Base-by-base conservation (phyloP, 2,888 invertebrate genomes). In the Enchytraeus crypticus region DNA sequence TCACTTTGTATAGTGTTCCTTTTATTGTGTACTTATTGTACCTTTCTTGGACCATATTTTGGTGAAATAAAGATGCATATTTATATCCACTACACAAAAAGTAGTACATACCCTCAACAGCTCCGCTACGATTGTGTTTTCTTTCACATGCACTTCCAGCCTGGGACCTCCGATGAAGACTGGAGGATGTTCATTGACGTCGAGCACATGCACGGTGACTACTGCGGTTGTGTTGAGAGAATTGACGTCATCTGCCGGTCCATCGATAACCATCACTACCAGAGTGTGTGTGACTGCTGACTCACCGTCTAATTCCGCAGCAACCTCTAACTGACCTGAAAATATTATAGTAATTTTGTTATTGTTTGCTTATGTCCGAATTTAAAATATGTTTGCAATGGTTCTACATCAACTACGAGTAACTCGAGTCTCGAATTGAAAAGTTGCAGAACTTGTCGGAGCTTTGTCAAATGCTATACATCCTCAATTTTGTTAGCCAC, bases 231-330 rank as follows among this genome's bases (percentile, higher is more conserved):
- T 32, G 51, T 18, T 30, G 30, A 51, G 51, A 2, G 51, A 30
- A 2, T 11, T 21, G 27, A 30, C 32, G 51, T n/a, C 51, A n/a
- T 21, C 32, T n/a, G 29, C 51, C 14, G 1, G 30, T 0, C 30
- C 18, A 38, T 58, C 58, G 27, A 34, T 32, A 3, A 58, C 58
- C 49, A 32, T 27, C 26, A 58, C 51, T 3, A 38, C 26, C 51
- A 58, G 33, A 4, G 23, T 34, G 51, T 58, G 51, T 32, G 18
- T 33, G 21, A 51, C 21, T 8, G 38, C 51, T 2, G 58, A 49
- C 51, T 58, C 51, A 23, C 34, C 51, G 27, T 51, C 29, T 11
- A 58, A 38, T 34, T 5, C 27, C 21, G 34, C 51, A 43, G 34
- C 33, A 29, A 58, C 18, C 49, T 30, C n/a, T 5, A 58, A 34